phyloP scores from a whole-genome alignment of 1,140 invertebrate species.

The Drosophila sulfurigaster region DNA sequence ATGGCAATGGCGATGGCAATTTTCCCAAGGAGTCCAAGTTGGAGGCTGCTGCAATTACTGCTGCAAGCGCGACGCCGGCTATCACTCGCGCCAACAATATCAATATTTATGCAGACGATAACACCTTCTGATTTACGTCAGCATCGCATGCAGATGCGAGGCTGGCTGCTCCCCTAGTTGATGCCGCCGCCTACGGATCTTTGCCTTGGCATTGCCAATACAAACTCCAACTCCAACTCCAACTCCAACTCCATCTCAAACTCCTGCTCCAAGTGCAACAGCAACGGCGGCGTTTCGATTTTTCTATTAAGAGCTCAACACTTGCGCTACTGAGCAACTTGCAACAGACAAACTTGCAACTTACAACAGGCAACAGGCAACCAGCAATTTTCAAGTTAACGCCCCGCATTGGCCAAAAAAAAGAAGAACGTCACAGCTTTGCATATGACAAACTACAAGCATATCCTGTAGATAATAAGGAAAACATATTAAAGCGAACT shows the following conservation, averaged over 20 bases:
- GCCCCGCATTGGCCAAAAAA: slow-evolving; percentile 64
- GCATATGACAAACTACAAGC: background rate
- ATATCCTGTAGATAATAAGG: slow-evolving; percentile 1
- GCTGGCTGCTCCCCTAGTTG: slow-evolving; percentile 20
- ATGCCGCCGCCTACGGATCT: slow-evolving; percentile 45
- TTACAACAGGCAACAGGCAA: slow-evolving; percentile 58
- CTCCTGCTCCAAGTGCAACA: background rate
- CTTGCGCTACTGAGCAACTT: slow-evolving; percentile 72
- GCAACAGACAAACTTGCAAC: slow-evolving; percentile 65
- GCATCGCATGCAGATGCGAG: slow-evolving; percentile 73
- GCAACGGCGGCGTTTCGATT: slow-evolving; percentile 50
- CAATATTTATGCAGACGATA: slow-evolving; percentile 84
- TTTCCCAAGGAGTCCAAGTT: slow-evolving; percentile 62
- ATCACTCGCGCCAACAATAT: slow-evolving; percentile 82
- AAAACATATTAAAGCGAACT: no score
- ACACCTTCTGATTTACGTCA: slow-evolving; percentile 83
- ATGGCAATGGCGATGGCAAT: slow-evolving; percentile 65
- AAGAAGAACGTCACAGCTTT: background rate
- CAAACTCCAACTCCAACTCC: slow-evolving; percentile 4
- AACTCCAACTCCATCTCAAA: background rate
- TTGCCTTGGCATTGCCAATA: slow-evolving; percentile 15
- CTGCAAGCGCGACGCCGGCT: slow-evolving; percentile 80
- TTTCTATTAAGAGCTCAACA: slow-evolving; percentile 84
- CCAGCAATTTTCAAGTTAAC: slow-evolving; percentile 80
- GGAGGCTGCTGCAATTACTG: slow-evolving; percentile 73